A percentile compares a stretch with the other conserved stretches of the same genome.
These are phyloP conservation scores for Oophaga pumilio DNA, from an alignment of 2,113 vertebrate species.

Conservation along the genomic window DNA sequence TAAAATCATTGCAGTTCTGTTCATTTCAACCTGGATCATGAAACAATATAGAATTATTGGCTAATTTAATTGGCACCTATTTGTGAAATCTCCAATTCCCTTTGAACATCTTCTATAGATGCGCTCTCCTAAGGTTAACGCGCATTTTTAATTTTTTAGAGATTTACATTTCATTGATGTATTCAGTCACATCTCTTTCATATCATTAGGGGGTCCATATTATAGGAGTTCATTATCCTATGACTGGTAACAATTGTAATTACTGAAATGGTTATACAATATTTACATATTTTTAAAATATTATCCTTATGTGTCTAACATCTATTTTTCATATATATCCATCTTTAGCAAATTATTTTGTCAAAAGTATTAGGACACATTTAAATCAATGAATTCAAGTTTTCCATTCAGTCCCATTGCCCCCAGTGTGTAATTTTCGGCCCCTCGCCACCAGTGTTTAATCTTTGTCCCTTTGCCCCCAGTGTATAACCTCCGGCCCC, in stretches of 20 bases:
- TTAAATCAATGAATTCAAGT: no score
- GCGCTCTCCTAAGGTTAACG: conserved; percentile 65
- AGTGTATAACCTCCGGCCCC: no score
- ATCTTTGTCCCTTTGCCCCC: no score
- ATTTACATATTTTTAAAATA: background rate
- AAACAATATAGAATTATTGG: conserved; percentile 39
- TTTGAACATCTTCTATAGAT: conserved; percentile 62
- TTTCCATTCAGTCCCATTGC: no score
- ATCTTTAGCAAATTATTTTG: background rate
- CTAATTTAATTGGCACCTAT: conserved; percentile 50
- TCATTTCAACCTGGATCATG: background rate
- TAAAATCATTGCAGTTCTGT: background rate
- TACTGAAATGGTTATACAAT: conserved; percentile 8
- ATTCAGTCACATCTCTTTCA: conserved; percentile 59
- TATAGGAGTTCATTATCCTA: conserved; percentile 59
- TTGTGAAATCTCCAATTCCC: conserved; percentile 60
- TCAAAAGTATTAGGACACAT: no score
- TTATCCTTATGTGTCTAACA: background rate
- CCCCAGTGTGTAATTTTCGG: no score
- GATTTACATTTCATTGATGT: conserved; percentile 65
- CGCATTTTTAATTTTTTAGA: conserved; percentile 63
- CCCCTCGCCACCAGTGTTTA: no score
- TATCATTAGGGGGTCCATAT: conserved; percentile 61
- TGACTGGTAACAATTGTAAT: conserved; percentile 4
- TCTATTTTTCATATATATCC: background rate